Conservation (phyloP, 1,140 invertebrate genomes). For the Helicoverpa zea region DNA sequence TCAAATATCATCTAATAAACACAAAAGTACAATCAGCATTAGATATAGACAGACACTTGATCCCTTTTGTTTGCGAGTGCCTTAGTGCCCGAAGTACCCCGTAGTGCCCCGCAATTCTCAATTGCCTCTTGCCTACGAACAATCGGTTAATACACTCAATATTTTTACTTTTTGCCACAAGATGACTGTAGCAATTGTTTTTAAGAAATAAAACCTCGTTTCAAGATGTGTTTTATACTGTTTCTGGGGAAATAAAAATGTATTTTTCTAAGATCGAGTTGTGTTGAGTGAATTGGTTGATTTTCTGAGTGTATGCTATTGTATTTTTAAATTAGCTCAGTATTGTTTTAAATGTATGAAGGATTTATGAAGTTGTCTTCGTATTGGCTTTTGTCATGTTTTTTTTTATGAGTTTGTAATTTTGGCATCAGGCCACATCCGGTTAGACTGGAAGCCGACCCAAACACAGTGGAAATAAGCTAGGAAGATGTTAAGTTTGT, state of each 20-base stretch:
- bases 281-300: no score
- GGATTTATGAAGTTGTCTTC: no score
- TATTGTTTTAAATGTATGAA: no score
- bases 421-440: no score
- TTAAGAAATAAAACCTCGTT: neutral
- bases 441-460: no score
- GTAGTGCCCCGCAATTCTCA: neutral
- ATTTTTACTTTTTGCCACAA: conserved; percentile 6
- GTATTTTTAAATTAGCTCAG: no score
- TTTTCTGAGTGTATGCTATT: no score
- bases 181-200: conserved; percentile 2
- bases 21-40: neutral
- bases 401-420: no score
- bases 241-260: neutral
- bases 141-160: conserved; percentile 22
- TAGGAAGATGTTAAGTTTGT: no score
- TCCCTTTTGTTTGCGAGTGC: conserved; percentile 12
- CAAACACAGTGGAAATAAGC: no score
- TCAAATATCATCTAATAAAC: no score
- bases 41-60: neutral
- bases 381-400: no score
- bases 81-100: neutral
- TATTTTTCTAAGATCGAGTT: neutral
- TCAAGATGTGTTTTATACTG: neutral
- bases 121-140: conserved; percentile 14